Evolutionary conservation across 2,888 invertebrate species (phyloP), one percentile per base, ranked within the genome.

Genomic region (Hermaeophaga mercurialis): DNA sequence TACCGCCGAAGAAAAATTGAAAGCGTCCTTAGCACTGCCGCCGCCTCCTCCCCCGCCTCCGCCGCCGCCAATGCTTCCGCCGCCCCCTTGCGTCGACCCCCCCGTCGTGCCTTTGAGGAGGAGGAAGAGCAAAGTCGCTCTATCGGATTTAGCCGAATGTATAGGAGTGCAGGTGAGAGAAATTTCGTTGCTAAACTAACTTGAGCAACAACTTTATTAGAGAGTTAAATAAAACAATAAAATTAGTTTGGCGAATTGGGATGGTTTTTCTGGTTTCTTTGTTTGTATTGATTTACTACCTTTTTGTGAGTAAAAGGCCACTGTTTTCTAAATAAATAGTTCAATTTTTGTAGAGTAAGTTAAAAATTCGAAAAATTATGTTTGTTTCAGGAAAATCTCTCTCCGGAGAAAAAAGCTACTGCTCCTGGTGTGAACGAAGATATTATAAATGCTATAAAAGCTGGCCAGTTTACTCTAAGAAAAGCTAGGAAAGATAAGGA

Each of bases 361-460:
- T n/a, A n/a, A n/a, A n/a, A n/a, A n/a, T n/a, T n/a, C n/a, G n/a
- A n/a, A n/a, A n/a, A n/a, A n/a, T n/a, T n/a, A n/a, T n/a, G n/a
- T 48, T 56, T 31, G 19, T 34, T 41, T 9, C 38, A 56, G 22
- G 64, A 65, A 36, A 54, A 48, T 22, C 14, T 54, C 3, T 33
- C 54, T 1, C 59, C 62, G 1, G 59, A 62, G 41, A 68, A 67
- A 43, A 66, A 66, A 41, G 50, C 54, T 28, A 52, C 63, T 8
- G 79, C 80, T 6, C 81, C 80, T n/a, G 88, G 86, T 1, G 88
- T 89, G 64, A 75, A 75, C 52, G 88, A 88, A 70, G 88, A 88
- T 12, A 87, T 89, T 63, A 88, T 89, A 9, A 88, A 87, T 73
- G 87, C 88, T 71, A 88, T 89, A 45, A 89, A 89, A 74, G 86